Evolutionary conservation across 2,797 vertebrate genomes (phyloP).

Genomic region (Lepilemur ruficaudatus): DNA sequence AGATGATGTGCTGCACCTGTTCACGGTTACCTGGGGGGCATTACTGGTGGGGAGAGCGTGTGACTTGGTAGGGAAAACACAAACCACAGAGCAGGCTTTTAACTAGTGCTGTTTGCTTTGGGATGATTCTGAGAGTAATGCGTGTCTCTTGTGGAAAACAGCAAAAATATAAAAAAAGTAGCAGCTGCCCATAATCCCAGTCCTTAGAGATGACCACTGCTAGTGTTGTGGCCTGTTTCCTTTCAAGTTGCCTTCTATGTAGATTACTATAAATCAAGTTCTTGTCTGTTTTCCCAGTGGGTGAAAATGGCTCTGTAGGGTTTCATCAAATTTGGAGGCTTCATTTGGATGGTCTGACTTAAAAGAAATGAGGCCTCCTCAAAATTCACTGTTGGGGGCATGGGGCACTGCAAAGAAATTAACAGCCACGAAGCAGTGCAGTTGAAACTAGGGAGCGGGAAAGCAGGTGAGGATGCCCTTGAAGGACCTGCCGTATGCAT

Average conservation of each 20-base stretch:
- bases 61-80: neutral
- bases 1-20: neutral
- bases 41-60: rapidly evolving
- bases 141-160: neutral
- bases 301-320: neutral
- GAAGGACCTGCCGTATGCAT: no score
- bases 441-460: neutral
- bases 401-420: neutral
- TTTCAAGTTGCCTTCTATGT: neutral
- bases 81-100: neutral
- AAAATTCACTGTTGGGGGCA: neutral
- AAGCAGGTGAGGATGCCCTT: neutral
- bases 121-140: neutral
- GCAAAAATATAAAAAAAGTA: neutral
- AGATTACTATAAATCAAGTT: neutral
- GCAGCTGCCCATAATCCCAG: no score
- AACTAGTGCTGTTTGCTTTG: neutral
- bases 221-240: neutral
- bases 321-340: neutral
- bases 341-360: neutral
- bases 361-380: neutral
- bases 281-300: neutral
- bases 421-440: neutral
- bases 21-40: neutral
- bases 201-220: neutral